Evolutionary conservation across 2,888 invertebrate genomes (phyloP), one percentile per base, ranked within the genome.

Genomic region (Hoplodrina ambigua): DNA sequence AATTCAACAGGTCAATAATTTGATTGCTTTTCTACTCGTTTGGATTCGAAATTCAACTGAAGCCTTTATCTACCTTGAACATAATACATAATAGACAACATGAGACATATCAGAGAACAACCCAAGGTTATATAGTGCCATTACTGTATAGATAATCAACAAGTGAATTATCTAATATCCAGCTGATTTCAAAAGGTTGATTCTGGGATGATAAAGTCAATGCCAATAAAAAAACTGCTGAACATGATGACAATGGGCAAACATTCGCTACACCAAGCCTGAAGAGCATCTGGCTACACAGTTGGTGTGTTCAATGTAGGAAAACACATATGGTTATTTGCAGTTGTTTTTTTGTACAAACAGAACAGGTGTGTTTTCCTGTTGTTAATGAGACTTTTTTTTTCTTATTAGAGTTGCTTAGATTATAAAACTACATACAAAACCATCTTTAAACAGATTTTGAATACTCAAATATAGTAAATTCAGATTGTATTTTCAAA

Each of bases 111-210:
- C 37, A 54, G 20, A 44, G 50, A 67, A 19, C n/a, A 0, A 76
- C 44, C 20, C 49, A 76, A 55, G 54, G 41, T 25, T n/a, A n/a
- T 50, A 15, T 17, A 11, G 11, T 25, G 15, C 10, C 6, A 67
- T 53, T 46, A 37, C 11, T 41, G 4, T 54, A 37, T n/a, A 54
- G 8, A 41, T 30, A 67, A 66, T 55, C 41, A 30, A 8, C 11
- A 68, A 54, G 49, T 20, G 0, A 68, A 33, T 55, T 33, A 71
- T 76, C 41, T 76, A 13, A 49, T 67, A 49, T 13, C 20, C 53
- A 49, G 41, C 49, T 44, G 55, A 69, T 69, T 25, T 37, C 30
- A 17, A 53, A 53, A 19, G 17, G 15, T 11, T 76, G 49, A 49
- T 49, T 20, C 0, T 49, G 33, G 30, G 44, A 55, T 0, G 0